These are phyloP conservation scores for Corvus hawaiiensis DNA, from an alignment of 2,113 vertebrate species.

Conservation along the genomic window DNA sequence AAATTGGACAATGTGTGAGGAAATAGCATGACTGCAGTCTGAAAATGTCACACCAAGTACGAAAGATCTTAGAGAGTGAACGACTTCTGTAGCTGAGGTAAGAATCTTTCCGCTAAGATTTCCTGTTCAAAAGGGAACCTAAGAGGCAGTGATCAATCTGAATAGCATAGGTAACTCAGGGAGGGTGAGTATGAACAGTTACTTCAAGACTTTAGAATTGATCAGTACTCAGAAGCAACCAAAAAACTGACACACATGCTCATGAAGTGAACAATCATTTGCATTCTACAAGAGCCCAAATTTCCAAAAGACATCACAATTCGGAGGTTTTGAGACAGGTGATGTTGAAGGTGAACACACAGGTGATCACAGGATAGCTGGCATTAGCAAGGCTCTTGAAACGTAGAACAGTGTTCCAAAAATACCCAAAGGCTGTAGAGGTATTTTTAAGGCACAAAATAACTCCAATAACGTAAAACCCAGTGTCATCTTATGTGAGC, in stretches of 20 bases:
- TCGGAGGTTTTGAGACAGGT: fast-evolving
- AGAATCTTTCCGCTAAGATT: background rate
- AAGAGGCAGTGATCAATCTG: background rate
- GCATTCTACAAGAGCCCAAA: background rate
- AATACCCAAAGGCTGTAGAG: background rate
- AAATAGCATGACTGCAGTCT: background rate
- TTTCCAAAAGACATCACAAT: background rate
- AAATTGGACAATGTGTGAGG: background rate
- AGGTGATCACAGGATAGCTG: background rate
- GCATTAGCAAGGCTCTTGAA: background rate
- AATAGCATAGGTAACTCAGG: background rate
- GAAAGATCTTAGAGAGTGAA: background rate
- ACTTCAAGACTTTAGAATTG: background rate
- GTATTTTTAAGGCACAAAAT: background rate
- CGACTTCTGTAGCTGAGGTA: background rate
- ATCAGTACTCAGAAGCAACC: background rate
- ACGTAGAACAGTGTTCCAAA: background rate
- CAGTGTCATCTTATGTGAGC: background rate
- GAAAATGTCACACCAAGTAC: background rate
- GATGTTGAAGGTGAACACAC: background rate
- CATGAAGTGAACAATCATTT: background rate
- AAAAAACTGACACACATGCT: background rate
- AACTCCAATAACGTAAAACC: background rate
- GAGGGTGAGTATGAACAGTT: background rate
- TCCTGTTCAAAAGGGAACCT: background rate